phyloP scores from a whole-genome alignment of 2,888 invertebrate genomes.

The Patella ulyssiponensis region DNA sequence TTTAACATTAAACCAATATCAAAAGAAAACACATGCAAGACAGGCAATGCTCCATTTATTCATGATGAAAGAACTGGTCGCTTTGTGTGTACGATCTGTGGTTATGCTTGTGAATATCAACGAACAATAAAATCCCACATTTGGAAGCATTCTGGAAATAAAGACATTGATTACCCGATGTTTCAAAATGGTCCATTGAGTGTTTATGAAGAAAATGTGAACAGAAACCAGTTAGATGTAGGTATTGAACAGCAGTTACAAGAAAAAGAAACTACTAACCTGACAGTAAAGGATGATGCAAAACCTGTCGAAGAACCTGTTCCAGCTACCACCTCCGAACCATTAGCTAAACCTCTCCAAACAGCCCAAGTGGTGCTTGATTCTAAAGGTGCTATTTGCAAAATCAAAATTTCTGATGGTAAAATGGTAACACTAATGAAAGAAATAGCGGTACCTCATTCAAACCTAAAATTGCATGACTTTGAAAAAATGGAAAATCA shows the following conservation, averaged over 20 bases:
- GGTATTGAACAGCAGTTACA: background rate
- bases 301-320: slow-evolving; percentile 14
- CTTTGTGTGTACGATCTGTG: slow-evolving; percentile 67
- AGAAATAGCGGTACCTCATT: background rate
- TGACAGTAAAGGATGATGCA: background rate
- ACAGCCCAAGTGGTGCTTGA: background rate
- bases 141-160: slow-evolving; percentile 71
- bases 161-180: slow-evolving; percentile 69
- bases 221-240: background rate
- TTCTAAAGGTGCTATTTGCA: background rate
- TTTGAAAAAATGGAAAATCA: background rate
- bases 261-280: slow-evolving; percentile 7
- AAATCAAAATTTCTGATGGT: slow-evolving; percentile 10
- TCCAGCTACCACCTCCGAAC: background rate
- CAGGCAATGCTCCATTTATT: slow-evolving; percentile 44
- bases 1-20: slow-evolving; percentile 35
- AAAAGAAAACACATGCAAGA: slow-evolving; percentile 40
- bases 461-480: background rate
- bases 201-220: slow-evolving; percentile 57
- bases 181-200: slow-evolving; percentile 70
- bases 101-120: slow-evolving; percentile 68
- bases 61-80: slow-evolving; percentile 56
- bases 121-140: slow-evolving; percentile 71
- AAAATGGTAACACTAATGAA: background rate
- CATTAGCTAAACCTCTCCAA: slow-evolving; percentile 5